phyloP scores from a whole-genome alignment of 2,888 invertebrate genomes.

The Eumacrocentrus americanus region DNA sequence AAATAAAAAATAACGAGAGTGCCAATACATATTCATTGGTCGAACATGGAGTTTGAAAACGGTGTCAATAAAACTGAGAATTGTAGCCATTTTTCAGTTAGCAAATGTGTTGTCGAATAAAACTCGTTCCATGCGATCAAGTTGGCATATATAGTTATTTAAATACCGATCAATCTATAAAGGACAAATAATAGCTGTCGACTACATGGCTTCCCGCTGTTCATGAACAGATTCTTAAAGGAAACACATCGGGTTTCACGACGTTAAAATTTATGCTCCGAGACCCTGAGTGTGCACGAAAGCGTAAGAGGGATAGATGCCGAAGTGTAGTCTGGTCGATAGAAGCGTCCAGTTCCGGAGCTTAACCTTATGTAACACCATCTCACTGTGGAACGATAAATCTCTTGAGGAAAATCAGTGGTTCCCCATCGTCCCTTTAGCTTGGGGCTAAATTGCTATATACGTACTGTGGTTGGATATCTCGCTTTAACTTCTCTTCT shows the following conservation, averaged over 20 bases:
- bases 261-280: neutral
- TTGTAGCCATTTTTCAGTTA: neutral
- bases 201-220: neutral
- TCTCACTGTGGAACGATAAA: constrained; percentile 34
- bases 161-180: neutral
- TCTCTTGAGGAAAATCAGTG: constrained; percentile 36
- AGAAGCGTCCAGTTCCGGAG: constrained; percentile 27
- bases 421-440: constrained; percentile 33
- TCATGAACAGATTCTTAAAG: neutral
- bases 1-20: neutral
- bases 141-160: neutral
- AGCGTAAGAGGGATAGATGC: neutral
- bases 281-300: neutral
- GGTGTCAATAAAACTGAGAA: constrained; percentile 7
- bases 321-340: neutral
- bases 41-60: neutral
- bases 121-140: constrained; percentile 1
- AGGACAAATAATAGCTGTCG: neutral
- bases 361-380: constrained; percentile 32
- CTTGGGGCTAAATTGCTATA: constrained; percentile 30
- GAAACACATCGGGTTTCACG: neutral
- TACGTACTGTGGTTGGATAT: constrained; percentile 24
- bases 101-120: constrained; percentile 2
- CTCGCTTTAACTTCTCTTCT: constrained; percentile 19
- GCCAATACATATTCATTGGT: neutral